Conservation (phyloP, 2,888 invertebrate genomes). For the Melinaea marsaeus region DNA sequence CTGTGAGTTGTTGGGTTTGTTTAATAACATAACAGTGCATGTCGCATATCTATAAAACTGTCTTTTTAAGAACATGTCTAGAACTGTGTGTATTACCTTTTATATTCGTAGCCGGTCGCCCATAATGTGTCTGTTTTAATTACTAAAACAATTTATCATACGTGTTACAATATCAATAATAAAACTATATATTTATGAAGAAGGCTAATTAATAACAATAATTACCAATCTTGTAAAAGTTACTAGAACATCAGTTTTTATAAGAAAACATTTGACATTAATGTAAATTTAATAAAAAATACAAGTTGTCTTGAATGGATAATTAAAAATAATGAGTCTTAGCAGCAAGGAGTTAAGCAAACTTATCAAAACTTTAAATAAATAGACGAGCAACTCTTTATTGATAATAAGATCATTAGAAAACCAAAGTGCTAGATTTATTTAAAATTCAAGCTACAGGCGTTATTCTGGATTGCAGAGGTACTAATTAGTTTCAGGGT, state of each 20-base stretch:
- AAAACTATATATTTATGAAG: neutral
- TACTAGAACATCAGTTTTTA: too few species aligned
- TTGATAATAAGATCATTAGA: too few species aligned
- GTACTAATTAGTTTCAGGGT: neutral
- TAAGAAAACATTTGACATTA: too few species aligned
- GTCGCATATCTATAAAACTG: neutral
- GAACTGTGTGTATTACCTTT: conserved; percentile 13
- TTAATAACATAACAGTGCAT: neutral
- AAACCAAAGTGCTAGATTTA: neutral
- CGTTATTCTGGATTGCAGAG: neutral
- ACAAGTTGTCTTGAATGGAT: too few species aligned
- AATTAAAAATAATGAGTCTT: too few species aligned
- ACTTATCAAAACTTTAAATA: too few species aligned
- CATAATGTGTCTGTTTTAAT: conserved; percentile 1
- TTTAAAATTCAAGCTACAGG: neutral
- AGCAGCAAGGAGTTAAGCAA: too few species aligned
- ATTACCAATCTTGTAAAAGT: too few species aligned
- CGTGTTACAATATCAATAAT: neutral
- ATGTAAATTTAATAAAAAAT: too few species aligned
- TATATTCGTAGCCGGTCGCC: conserved; percentile 25
- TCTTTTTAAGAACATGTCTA: conserved; percentile 11
- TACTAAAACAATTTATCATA: neutral
- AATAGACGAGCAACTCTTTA: too few species aligned
- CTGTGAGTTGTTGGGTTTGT: too few species aligned
- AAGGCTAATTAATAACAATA: too few species aligned